Conservation (phyloP, 2,113 vertebrate species). For the Phaethon lepturus region DNA sequence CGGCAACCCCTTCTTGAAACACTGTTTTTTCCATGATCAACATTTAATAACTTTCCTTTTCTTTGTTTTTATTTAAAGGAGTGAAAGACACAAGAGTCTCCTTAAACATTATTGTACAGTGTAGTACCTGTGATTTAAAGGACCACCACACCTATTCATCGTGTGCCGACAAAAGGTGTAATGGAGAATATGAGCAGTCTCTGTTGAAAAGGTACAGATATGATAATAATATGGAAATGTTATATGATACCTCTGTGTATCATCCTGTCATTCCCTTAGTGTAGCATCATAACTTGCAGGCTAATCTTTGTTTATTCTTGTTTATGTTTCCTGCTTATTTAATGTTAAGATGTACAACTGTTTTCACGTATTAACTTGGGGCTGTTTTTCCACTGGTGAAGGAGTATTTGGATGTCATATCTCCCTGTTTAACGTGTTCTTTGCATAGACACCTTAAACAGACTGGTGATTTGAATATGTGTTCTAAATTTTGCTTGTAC, state of each 20-base stretch:
- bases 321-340: background rate
- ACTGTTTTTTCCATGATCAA: background rate
- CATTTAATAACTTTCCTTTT: background rate
- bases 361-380: background rate
- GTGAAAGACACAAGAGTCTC: background rate
- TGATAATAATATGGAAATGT: background rate
- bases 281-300: background rate
- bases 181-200: background rate
- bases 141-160: background rate
- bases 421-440: background rate
- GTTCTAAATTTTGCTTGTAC: conserved; percentile 29
- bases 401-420: background rate
- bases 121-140: background rate
- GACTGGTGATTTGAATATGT: background rate
- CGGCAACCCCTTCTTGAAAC: background rate
- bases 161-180: background rate
- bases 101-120: background rate
- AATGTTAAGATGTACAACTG: background rate
- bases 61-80: background rate
- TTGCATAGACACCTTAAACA: conserved; percentile 7
- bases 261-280: background rate
- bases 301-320: background rate
- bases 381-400: background rate
- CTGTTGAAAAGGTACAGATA: background rate
- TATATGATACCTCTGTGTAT: background rate